These are phyloP conservation scores for Metacarcinus magister DNA, from an alignment of 2,888 invertebrate species.

Conservation along the genomic window DNA sequence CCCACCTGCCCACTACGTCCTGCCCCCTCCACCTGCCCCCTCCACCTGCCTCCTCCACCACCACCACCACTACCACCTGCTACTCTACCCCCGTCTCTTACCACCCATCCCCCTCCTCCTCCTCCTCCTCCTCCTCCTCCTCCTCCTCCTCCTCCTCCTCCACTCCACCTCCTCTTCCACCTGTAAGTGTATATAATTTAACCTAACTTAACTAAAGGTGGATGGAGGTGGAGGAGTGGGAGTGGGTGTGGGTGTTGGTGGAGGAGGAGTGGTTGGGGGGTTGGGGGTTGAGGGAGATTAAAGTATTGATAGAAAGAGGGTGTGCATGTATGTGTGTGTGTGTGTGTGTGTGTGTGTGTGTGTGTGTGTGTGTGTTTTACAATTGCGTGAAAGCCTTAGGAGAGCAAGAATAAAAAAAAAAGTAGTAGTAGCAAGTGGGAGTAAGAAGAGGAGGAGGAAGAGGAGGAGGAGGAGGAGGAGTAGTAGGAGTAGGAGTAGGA, in stretches of 20 bases:
- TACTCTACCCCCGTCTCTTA: background rate
- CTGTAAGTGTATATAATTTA: no score
- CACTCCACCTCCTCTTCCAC: background rate
- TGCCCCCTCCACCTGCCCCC: background rate
- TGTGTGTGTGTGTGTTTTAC: no score
- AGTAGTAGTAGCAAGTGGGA: background rate
- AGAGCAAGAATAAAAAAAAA: background rate
- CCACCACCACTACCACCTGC: background rate
- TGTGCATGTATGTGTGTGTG: background rate
- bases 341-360: no score
- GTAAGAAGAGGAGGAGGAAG: background rate
- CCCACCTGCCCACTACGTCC: slow-evolving; percentile 22
- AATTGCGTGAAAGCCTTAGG: background rate
- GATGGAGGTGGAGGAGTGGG: background rate
- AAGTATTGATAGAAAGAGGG: no score
- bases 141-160: background rate
- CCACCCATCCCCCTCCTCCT: background rate
- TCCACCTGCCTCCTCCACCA: background rate
- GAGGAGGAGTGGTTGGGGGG: background rate
- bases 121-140: background rate
- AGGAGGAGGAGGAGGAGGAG: background rate
- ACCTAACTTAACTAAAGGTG: background rate
- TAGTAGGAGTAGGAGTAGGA: background rate
- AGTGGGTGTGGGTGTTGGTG: background rate
- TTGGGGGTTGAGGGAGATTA: background rate